Conservation (phyloP, 2,797 vertebrate genomes). For the Myiotriccus ornatus region DNA sequence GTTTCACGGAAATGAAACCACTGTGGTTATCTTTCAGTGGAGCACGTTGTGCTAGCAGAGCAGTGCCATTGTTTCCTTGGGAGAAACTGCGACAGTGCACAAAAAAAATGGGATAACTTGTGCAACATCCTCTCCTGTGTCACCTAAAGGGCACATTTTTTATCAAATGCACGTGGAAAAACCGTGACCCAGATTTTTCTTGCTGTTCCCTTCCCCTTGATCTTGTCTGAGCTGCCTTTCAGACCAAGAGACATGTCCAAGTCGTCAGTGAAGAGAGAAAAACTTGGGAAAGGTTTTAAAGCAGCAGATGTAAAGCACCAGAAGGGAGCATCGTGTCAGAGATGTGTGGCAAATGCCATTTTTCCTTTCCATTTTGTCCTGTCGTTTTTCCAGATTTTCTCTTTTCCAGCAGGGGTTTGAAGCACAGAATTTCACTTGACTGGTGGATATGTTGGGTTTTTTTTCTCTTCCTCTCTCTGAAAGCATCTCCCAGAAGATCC, state of each 20-base stretch:
- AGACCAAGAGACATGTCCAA: not conserved
- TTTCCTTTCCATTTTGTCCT: not conserved
- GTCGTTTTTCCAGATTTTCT: too few relatives aligned
- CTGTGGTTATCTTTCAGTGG: not conserved
- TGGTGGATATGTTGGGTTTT: accelerated
- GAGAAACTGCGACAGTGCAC: not conserved
- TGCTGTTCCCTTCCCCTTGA: not conserved
- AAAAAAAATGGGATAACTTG: not conserved
- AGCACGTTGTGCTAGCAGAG: not conserved
- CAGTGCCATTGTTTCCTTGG: not conserved
- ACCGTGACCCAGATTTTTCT: not conserved
- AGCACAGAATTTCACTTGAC: not conserved
- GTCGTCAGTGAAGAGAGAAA: not conserved
- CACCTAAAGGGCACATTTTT: not conserved
- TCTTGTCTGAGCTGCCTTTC: not conserved
- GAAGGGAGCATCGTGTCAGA: not conserved
- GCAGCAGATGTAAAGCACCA: not conserved
- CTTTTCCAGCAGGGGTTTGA: not conserved
- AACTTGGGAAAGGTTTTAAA: not conserved
- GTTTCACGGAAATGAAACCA: not conserved
- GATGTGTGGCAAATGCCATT: not conserved
- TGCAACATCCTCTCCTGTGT: not conserved
- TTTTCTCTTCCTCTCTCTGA: not conserved
- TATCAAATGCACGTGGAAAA: not conserved
- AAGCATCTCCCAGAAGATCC: not conserved